Conservation (phyloP, 2,888 invertebrate genomes). For the Eilema depressum region DNA sequence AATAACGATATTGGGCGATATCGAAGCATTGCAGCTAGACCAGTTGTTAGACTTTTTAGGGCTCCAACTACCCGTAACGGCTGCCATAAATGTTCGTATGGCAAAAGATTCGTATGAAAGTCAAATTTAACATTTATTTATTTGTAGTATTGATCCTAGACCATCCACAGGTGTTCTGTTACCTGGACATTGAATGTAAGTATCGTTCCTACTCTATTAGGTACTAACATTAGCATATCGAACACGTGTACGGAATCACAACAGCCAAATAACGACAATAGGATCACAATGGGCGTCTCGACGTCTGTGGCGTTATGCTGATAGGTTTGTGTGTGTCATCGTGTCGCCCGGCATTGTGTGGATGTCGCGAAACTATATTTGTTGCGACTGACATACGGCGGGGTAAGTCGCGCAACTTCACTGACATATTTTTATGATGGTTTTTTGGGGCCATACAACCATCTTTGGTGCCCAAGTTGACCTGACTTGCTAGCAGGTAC, state of each 20-base stretch:
- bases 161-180: neutral
- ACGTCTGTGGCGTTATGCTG: conserved; percentile 47
- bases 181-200: neutral
- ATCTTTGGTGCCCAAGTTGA: neutral
- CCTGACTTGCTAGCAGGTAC: neutral
- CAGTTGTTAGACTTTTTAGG: too few species aligned
- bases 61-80: too few species aligned
- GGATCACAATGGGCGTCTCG: conserved; percentile 51
- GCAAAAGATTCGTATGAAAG: too few species aligned
- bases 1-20: too few species aligned
- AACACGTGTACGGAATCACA: conserved; percentile 44
- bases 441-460: neutral
- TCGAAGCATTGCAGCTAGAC: too few species aligned
- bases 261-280: conserved; percentile 49
- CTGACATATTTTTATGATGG: neutral
- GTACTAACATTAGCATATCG: conserved; percentile 29
- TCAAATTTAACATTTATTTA: too few species aligned
- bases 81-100: too few species aligned
- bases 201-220: neutral
- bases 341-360: conserved; percentile 41
- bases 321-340: conserved; percentile 55
- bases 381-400: conserved; percentile 39
- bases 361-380: conserved; percentile 48
- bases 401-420: neutral
- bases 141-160: neutral